Base-by-base conservation (phyloP, 1,140 invertebrate genomes). In the Thaumatotibia leucotreta region DNA sequence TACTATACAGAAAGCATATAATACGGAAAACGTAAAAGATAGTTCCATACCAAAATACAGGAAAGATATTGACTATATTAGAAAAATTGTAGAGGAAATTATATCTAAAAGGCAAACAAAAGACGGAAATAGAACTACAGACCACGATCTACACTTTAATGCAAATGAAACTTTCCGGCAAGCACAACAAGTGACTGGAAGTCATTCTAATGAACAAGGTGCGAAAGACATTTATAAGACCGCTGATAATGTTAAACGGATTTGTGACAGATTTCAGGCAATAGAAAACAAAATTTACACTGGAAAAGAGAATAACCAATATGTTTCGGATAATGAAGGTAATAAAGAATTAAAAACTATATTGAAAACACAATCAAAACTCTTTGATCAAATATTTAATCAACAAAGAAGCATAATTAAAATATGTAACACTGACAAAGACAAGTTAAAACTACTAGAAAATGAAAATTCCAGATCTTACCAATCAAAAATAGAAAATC, bases 21-120 rank as follows among this genome's bases (percentile, higher is more conserved):
- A 69, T 49, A 67, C 24, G 10, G 17, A 67, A 65, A 49, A 67
- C 63, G 50, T 64, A 35, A 64, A 33, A 50, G 1, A 2, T 4
- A 3, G 4, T 23, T 14, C 32, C 58, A 32, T 23, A 69, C 10
- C 45, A 14, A 20, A 62, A 9, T 24, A 63, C 6, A 11, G 64
- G 14, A 69, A 33, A 63, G 49, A 73, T 49, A 27, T 50, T 4
- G 65, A 67, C 17, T 63, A 50, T 11, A 58, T 73, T 2, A 63
- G 33, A 45, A 58, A 50, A 35, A 63, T 73, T 14, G 29, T 73
- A 62, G 67, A 58, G 32, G 58, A 69, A 54, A 65, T 58, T 29
- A 64, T 68, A 8, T 23, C 33, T 24, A 54, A 66, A 29, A 58
- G 32, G 31, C 20, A 66, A 63, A 23, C 24, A 10, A 50, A 64